A percentile compares a stretch with the other conserved stretches of the same genome.
These are phyloP conservation scores for Rutilus rutilus DNA, from an alignment of 2,113 vertebrate genomes.

Conservation along the genomic window DNA sequence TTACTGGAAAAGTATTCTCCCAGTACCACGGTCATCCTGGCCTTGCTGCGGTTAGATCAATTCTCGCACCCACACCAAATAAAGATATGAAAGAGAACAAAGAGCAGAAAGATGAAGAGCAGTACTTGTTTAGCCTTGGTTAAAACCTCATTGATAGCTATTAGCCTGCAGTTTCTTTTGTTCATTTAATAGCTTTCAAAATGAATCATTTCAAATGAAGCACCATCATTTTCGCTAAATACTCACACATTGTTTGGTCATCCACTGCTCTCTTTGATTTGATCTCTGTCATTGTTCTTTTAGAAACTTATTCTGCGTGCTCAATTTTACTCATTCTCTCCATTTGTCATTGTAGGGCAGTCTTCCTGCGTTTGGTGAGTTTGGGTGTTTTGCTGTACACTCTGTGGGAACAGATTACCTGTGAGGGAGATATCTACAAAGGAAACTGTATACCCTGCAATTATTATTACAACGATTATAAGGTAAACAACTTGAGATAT, in stretches of 20 bases:
- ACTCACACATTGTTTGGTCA: not conserved
- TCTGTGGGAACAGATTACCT: slow-evolving; percentile 85
- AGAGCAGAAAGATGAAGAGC: not conserved
- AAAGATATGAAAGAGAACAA: not conserved
- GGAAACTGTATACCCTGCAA: slow-evolving; percentile 65
- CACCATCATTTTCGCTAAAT: not conserved
- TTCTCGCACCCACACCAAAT: slow-evolving; percentile 1
- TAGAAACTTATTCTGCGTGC: not conserved
- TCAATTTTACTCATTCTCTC: slow-evolving; percentile 35
- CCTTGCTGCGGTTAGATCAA: slow-evolving; percentile 74
- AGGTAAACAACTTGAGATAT: slow-evolving; percentile 67
- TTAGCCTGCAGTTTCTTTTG: slow-evolving; percentile 3
- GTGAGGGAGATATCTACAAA: slow-evolving; percentile 37
- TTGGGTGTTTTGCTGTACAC: slow-evolving; percentile 78
- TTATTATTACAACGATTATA: slow-evolving; percentile 75
- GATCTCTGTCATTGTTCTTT: not conserved
- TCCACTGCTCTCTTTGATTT: not conserved
- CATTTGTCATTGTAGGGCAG: slow-evolving; percentile 70
- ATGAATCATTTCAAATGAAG: not conserved
- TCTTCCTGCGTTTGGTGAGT: slow-evolving; percentile 82
- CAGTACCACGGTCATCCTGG: slow-evolving; percentile 77
- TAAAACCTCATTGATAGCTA: not conserved
- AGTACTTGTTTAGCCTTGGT: slow-evolving; percentile 1
- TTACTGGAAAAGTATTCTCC: slow-evolving; percentile 77
- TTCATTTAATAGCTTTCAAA: slow-evolving; percentile 34